Evolutionary conservation across 2,113 vertebrate genomes (phyloP).

Genomic region (Paramisgurnus dabryanus): DNA sequence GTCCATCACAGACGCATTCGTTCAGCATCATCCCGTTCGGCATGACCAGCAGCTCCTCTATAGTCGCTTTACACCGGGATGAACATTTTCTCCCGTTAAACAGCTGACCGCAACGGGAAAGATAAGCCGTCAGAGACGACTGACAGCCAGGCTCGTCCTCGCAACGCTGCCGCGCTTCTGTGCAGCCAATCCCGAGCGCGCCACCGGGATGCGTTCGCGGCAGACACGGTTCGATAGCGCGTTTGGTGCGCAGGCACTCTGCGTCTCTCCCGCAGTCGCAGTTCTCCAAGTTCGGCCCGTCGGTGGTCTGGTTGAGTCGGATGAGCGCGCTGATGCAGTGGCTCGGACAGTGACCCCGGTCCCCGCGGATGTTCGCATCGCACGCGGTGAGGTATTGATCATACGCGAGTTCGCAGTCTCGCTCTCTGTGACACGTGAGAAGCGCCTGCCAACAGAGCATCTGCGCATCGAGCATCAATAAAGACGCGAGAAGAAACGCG

Average conservation of each 20-base stretch:
- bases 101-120: constrained; percentile 79
- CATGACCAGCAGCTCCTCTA: constrained; percentile 76
- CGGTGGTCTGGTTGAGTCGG: constrained; percentile 74
- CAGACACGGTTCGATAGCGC: constrained; percentile 76
- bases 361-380: constrained; percentile 68
- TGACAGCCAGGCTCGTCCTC: constrained; percentile 73
- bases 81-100: constrained; percentile 81
- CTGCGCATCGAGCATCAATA: constrained; percentile 66
- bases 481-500: constrained; percentile 67
- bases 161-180: constrained; percentile 77
- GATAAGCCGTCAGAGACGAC: constrained; percentile 71
- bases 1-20: constrained; percentile 77
- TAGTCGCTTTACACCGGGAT: constrained; percentile 71
- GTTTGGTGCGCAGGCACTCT: constrained; percentile 70
- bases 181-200: constrained; percentile 75
- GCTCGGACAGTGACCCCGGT: constrained; percentile 73
- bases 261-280: constrained; percentile 74
- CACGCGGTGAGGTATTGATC: constrained; percentile 72
- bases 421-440: constrained; percentile 74
- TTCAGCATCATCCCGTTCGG: constrained; percentile 74
- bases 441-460: constrained; percentile 78
- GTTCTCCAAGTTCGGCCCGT: constrained; percentile 74
- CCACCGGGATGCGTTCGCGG: constrained; percentile 70
- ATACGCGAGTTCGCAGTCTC: constrained; percentile 75
- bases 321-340: constrained; percentile 78